These are phyloP conservation scores for Tigriopus californicus DNA, from an alignment of 2,888 invertebrate genomes.

Conservation along the genomic window DNA sequence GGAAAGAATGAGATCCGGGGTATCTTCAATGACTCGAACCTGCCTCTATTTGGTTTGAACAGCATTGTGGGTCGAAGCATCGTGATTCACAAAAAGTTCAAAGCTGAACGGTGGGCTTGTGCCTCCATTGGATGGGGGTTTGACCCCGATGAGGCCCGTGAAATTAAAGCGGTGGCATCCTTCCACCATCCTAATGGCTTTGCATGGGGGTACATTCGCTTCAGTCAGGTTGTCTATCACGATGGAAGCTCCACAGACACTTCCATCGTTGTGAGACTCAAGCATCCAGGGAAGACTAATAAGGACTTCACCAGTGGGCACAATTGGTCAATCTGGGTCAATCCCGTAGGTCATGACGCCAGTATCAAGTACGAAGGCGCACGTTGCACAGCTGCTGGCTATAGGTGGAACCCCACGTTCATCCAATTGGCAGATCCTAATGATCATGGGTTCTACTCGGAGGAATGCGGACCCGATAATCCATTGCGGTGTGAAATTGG, in stretches of 20 bases:
- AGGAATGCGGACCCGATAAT: slow-evolving; percentile 71
- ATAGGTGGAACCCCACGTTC: slow-evolving; percentile 75
- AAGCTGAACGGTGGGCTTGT: slow-evolving; percentile 48
- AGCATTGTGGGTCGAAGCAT: slow-evolving; percentile 70
- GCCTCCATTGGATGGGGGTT: slow-evolving; percentile 68
- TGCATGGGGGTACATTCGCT: slow-evolving; percentile 62
- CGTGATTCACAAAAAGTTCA: slow-evolving; percentile 51
- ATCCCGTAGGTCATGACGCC: slow-evolving; percentile 77
- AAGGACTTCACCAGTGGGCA: slow-evolving; percentile 60
- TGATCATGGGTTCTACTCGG: slow-evolving; percentile 63
- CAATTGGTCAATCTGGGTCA: slow-evolving; percentile 76
- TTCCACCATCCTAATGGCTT: slow-evolving; percentile 75
- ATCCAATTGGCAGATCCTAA: slow-evolving; percentile 74
- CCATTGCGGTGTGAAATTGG: slow-evolving; percentile 79
- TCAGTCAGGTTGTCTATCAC: slow-evolving; percentile 69
- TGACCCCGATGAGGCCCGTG: slow-evolving; percentile 64
- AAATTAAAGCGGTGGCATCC: slow-evolving; percentile 66
- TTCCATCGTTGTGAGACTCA: slow-evolving; percentile 63
- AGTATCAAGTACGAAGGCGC: slow-evolving; percentile 55
- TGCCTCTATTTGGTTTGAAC: slow-evolving; percentile 59
- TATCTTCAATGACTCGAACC: slow-evolving; percentile 53
- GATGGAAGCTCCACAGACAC: slow-evolving; percentile 77
- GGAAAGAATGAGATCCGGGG: slow-evolving; percentile 34
- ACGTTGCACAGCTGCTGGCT: slow-evolving; percentile 74
- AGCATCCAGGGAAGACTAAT: slow-evolving; percentile 69